These are phyloP conservation scores for Gobio occitaniae DNA, from an alignment of 2,797 vertebrate genomes.

Conservation along the genomic window DNA sequence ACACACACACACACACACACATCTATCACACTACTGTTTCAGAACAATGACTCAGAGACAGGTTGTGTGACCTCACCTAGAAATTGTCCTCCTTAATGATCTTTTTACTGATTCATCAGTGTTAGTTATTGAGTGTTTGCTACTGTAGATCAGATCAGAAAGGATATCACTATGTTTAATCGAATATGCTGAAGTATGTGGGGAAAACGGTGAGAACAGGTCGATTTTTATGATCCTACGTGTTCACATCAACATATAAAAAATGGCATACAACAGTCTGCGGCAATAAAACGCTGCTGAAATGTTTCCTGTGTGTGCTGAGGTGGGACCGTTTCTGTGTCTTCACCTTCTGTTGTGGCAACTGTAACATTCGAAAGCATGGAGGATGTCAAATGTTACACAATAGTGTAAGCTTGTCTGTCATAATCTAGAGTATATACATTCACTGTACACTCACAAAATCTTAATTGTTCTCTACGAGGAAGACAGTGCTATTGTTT, in stretches of 20 bases:
- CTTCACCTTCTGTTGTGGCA: constrained; percentile 28
- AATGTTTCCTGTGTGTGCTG: background rate
- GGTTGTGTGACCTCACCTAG: constrained; percentile 4
- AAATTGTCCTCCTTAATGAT: background rate
- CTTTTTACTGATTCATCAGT: background rate
- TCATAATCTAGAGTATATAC: background rate
- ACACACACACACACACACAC: constrained; percentile 41
- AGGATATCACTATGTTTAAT: background rate
- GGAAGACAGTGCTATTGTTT: background rate
- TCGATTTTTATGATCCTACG: background rate
- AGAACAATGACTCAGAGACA: constrained; percentile 5
- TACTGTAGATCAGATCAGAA: background rate
- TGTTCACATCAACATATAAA: background rate
- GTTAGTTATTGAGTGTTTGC: background rate
- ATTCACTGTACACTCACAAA: background rate
- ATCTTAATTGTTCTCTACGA: background rate
- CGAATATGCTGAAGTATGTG: background rate
- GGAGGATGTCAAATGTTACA: background rate
- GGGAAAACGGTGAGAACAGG: background rate
- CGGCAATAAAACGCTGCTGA: constrained; percentile 3
- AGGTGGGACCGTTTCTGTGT: background rate
- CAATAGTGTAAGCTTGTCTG: background rate
- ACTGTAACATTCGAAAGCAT: constrained; percentile 4
- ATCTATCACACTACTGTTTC: background rate
- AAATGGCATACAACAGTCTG: no score